These are phyloP conservation scores for Asteroscopus sphinx DNA, from an alignment of 2,888 invertebrate species.

Conservation along the genomic window DNA sequence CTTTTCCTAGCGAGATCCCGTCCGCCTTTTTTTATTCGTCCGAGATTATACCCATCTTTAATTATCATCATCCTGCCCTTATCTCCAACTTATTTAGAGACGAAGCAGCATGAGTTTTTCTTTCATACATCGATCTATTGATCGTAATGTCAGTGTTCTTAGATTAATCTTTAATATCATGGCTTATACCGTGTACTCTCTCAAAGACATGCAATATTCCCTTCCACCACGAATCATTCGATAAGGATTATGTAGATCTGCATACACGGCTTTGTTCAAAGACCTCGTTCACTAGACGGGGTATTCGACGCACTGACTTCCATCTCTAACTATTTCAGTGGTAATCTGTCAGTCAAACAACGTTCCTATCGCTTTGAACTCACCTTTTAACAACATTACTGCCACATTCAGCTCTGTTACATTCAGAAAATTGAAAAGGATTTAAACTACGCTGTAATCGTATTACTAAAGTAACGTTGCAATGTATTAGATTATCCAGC, in stretches of 20 bases:
- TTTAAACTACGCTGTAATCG: slow-evolving; percentile 13
- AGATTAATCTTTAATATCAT: slow-evolving; percentile 21
- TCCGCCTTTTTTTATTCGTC: too few species aligned
- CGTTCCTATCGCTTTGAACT: slow-evolving; percentile 1
- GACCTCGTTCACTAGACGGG: slow-evolving; percentile 11
- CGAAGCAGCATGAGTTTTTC: too few species aligned
- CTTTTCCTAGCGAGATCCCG: too few species aligned
- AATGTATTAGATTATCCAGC: slow-evolving; percentile 8
- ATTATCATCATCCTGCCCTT: too few species aligned
- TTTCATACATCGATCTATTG: too few species aligned
- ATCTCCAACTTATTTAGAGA: too few species aligned
- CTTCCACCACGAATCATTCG: slow-evolving; percentile 29
- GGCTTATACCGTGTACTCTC: slow-evolving; percentile 20
- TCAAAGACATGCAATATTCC: slow-evolving; percentile 33
- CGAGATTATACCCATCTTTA: too few species aligned
- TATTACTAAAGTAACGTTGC: slow-evolving; percentile 3
- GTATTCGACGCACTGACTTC: slow-evolving; percentile 32
- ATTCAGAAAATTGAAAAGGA: slow-evolving; percentile 17
- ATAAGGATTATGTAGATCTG: slow-evolving; percentile 42
- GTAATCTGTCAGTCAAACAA: slow-evolving; percentile 29
- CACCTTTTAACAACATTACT: slow-evolving; percentile 19
- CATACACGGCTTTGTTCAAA: slow-evolving; percentile 30
- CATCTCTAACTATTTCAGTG: slow-evolving; percentile 22
- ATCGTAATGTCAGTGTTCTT: too few species aligned
- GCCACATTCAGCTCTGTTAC: slow-evolving; percentile 4